These are phyloP conservation scores for Congeria kusceri DNA, from an alignment of 2,888 invertebrate species.

Conservation along the genomic window DNA sequence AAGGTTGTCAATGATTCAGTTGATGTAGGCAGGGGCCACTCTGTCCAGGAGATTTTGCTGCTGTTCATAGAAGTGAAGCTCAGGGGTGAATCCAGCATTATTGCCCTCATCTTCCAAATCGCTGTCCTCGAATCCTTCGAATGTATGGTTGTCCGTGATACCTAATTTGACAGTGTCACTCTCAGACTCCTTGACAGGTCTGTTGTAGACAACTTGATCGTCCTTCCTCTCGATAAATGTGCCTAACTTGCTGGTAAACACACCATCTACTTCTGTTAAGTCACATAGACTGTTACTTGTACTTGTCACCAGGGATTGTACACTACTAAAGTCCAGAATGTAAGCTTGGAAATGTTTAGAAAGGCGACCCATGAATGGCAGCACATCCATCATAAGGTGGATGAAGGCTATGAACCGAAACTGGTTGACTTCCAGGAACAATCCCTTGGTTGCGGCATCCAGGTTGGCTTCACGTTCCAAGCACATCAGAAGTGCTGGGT, in stretches of 20 bases:
- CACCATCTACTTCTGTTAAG: conserved; percentile 18
- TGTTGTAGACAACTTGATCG: not conserved
- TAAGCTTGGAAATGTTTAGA: conserved; percentile 43
- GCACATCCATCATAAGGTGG: conserved; percentile 59
- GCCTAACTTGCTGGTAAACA: conserved; percentile 22
- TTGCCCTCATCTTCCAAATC: conserved; percentile 13
- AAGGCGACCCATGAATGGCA: conserved; percentile 46
- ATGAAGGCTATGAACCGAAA: no score
- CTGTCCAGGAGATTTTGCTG: conserved; percentile 1
- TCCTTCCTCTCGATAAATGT: conserved; percentile 13
- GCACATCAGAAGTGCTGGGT: conserved; percentile 47
- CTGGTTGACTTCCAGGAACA: conserved; percentile 44
- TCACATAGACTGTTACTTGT: conserved; percentile 38
- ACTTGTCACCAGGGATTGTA: conserved; percentile 34
- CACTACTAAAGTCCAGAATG: conserved; percentile 41
- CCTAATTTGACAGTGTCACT: not conserved
- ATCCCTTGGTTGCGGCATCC: conserved; percentile 47
- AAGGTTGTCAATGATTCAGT: conserved; percentile 16
- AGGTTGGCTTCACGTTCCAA: conserved; percentile 43
- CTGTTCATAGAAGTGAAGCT: conserved; percentile 7
- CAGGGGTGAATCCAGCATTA: not conserved
- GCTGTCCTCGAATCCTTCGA: conserved; percentile 9
- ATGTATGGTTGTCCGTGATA: not conserved
- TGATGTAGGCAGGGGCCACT: not conserved
- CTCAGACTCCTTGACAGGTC: conserved; percentile 13